Base-by-base conservation (phyloP, 2,888 invertebrate genomes). In the Hipparchia semele region DNA sequence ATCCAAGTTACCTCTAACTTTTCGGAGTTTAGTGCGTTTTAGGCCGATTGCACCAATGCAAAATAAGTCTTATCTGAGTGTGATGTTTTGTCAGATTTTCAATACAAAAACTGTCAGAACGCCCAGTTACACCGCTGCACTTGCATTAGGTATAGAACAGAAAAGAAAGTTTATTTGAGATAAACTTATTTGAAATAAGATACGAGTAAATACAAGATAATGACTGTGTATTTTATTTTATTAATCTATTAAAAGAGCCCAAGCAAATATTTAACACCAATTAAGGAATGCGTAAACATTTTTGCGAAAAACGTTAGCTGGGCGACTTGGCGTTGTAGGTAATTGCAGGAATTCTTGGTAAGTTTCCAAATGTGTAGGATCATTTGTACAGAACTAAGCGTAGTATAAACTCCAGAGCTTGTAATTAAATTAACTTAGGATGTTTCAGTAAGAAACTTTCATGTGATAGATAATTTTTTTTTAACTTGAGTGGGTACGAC, bases 331-430 rank as follows among this genome's bases (percentile, higher is more conserved):
- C 23, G 23, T 33, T 51, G 65, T 65, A 39, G 39, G 39, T 39
- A 65, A 65, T 65, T 53, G 65, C 53, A 33, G 33, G 12, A 65
- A 53, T 65, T 65, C 53, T 65, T 65, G 65, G 65, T 53, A 65
- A 65, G 53, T 53, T 53, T 53, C 65, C 65, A 65, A 65, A 51
- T 65, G 65, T 53, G 33, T 13, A 33, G 33, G 53, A 65, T 65
- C 53, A 65, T 65, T 65, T 53, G 53, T 65, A 65, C 51, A 12
- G 51, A 33, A 53, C 46, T 46, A 62, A 62, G 46, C 46, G 8
- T 13, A 13, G n/a, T 53, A 6, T 65, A 65, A 12, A 6, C 8
- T 49, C 3, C 49, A 6, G 6, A 51, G 51, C 51, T 12, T 33
- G 65, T 51, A 64, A 64, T 64, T 64, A 65, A 65, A 65, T 65